Evolutionary conservation across 2,113 vertebrate species (phyloP).

Genomic region (Epinephelus cyanopodus): DNA sequence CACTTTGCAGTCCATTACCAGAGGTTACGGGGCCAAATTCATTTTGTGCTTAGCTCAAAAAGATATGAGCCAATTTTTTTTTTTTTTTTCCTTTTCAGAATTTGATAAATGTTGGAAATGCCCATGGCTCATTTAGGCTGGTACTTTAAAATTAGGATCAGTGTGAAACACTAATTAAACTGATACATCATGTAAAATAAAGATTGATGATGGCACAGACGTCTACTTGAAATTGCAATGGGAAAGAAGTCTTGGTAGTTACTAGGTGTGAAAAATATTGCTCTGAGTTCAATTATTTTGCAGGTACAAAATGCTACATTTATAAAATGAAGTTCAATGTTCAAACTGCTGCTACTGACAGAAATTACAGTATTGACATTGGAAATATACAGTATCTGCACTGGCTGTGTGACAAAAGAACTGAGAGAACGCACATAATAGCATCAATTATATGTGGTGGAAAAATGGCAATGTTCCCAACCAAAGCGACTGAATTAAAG

Average conservation of each 20-base stretch:
- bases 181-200: constrained; percentile 38
- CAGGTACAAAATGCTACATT: constrained; percentile 9
- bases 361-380: neutral
- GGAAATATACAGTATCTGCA: neutral
- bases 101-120: constrained; percentile 40
- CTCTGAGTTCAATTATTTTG: neutral
- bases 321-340: neutral
- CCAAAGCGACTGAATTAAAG: neutral
- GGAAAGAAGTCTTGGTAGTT: too few relatives aligned
- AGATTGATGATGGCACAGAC: constrained; percentile 7
- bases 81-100: constrained; percentile 7
- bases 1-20: constrained; percentile 56
- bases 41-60: constrained; percentile 56
- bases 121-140: constrained; percentile 37
- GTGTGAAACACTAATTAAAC: constrained; percentile 42
- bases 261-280: too few relatives aligned
- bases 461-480: neutral
- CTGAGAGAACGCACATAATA: constrained; percentile 28
- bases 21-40: constrained; percentile 58
- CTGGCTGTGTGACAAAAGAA: constrained; percentile 15
- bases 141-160: constrained; percentile 33
- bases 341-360: constrained; percentile 16
- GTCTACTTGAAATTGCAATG: neutral
- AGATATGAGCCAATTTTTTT: constrained; percentile 39
- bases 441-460: neutral